Conservation (phyloP, 2,888 invertebrate species). For the Nudaria mundana region DNA sequence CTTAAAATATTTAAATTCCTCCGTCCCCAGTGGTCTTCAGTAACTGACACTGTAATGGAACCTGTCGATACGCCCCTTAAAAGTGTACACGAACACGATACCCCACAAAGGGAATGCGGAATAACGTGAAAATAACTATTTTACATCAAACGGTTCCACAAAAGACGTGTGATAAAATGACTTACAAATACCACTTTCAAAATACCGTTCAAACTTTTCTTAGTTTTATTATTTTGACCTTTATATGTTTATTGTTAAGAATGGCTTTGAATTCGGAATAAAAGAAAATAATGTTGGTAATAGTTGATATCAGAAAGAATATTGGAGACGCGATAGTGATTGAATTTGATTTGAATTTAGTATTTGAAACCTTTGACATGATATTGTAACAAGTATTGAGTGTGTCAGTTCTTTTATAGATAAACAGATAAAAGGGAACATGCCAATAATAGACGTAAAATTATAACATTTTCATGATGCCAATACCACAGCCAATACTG, state of each 20-base stretch:
- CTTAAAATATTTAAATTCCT: conserved; percentile 15
- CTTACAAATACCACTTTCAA: conserved; percentile 10
- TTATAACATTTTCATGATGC: too few species aligned
- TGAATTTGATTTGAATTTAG: conserved; percentile 39
- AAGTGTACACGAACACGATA: conserved; percentile 32
- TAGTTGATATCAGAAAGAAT: conserved; percentile 28
- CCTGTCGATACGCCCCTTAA: conserved; percentile 20
- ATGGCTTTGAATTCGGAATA: background rate
- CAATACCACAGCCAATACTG: too few species aligned
- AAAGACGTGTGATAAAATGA: conserved; percentile 23
- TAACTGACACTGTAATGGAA: conserved; percentile 37
- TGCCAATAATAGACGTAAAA: too few species aligned
- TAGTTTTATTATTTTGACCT: conserved; percentile 4
- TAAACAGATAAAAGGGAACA: too few species aligned
- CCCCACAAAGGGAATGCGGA: conserved; percentile 30
- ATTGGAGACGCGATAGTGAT: conserved; percentile 29
- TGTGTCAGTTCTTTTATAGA: conserved; percentile 10
- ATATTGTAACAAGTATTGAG: conserved; percentile 23
- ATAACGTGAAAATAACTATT: conserved; percentile 26
- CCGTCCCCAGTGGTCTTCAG: conserved; percentile 19
- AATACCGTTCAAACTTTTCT: background rate
- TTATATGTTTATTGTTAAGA: background rate
- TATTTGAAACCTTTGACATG: conserved; percentile 24
- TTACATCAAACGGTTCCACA: conserved; percentile 31
- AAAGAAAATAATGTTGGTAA: conserved; percentile 10